Evolutionary conservation across 2,113 vertebrate genomes (phyloP).

Genomic region (Gorsachius goisagi): DNA sequence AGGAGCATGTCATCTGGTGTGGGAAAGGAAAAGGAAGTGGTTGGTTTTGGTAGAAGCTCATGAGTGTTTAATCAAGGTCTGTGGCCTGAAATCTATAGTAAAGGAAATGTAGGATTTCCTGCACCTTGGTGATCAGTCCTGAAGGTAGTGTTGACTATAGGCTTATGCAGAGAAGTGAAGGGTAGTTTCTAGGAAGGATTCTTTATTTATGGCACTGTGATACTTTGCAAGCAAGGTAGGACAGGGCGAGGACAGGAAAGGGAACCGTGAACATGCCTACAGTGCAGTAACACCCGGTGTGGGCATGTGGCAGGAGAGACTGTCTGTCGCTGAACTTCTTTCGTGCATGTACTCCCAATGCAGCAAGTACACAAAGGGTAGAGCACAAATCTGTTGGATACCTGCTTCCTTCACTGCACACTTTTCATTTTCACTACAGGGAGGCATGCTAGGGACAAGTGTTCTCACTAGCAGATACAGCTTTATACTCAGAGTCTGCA

Average conservation of each 20-base stretch:
- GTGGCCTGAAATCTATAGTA: background rate
- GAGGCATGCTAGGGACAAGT: background rate
- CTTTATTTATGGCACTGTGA: background rate
- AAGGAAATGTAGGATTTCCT: background rate
- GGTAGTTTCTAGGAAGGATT: background rate
- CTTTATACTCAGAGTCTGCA: background rate
- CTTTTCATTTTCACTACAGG: background rate
- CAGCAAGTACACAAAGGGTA: background rate
- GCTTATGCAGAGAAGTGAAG: background rate
- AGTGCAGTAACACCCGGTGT: background rate
- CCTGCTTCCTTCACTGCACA: background rate
- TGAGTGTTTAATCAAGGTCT: background rate
- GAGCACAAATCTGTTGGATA: background rate
- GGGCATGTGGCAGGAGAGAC: background rate
- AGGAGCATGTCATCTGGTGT: background rate
- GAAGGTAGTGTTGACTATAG: background rate
- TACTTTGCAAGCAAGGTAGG: background rate
- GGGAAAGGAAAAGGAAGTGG: background rate
- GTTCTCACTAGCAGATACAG: fast-evolving
- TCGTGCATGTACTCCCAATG: background rate
- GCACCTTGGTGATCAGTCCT: background rate
- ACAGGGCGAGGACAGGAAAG: background rate
- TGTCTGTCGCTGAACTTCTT: background rate
- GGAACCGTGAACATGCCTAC: background rate
- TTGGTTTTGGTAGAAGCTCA: background rate